These are phyloP conservation scores for Melanocharis versteri DNA, from an alignment of 2,113 vertebrate genomes.

Conservation along the genomic window DNA sequence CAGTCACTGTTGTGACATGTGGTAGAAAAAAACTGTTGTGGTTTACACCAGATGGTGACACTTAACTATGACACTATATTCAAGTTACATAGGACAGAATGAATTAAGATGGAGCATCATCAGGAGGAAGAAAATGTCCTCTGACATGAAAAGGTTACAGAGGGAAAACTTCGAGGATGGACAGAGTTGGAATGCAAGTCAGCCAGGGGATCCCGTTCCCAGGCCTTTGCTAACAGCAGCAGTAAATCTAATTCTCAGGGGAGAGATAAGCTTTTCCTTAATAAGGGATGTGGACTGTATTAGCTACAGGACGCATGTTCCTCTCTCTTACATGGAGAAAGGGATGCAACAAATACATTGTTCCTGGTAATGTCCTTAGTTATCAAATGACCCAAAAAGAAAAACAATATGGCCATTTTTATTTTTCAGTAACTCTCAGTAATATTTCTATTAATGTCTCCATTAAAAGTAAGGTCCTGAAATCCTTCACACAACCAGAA, in stretches of 20 bases:
- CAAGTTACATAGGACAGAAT: neutral
- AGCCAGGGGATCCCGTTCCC: neutral
- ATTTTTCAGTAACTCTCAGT: neutral
- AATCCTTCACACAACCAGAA: neutral
- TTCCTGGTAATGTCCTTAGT: neutral
- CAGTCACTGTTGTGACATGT: neutral
- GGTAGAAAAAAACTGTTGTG: neutral
- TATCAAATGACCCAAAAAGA: neutral
- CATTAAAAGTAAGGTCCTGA: neutral
- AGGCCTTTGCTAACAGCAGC: neutral
- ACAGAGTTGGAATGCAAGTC: neutral
- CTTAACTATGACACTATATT: neutral
- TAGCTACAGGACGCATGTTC: neutral
- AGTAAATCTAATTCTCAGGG: neutral
- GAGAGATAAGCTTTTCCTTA: neutral
- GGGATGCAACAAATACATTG: neutral
- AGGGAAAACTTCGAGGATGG: neutral
- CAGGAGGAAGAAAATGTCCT: neutral
- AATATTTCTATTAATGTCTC: neutral
- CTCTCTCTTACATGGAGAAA: neutral
- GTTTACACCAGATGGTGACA: neutral
- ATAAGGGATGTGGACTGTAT: neutral
- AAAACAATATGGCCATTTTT: neutral
- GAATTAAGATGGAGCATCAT: neutral
- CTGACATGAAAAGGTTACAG: neutral